A percentile compares a stretch with the other conserved stretches of the same genome.
phyloP scores from a whole-genome alignment of 2,888 invertebrate species.

The Lithophane semibrunnea region DNA sequence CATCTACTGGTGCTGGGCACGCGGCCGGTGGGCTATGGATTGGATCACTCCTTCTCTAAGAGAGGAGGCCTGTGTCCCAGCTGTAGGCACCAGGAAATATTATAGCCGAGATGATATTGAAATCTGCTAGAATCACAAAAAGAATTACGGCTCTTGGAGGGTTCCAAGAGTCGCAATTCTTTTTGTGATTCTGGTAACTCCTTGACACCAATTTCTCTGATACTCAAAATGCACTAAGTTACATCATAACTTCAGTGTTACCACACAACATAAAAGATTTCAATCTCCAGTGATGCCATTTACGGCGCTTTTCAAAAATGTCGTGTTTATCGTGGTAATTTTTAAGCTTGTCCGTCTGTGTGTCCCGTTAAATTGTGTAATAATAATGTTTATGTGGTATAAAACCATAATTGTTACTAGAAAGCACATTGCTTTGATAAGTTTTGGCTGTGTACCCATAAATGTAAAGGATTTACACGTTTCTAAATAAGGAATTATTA shows the following conservation, averaged over 20 bases:
- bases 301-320: slow-evolving; percentile 31
- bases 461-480: neutral
- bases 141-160: no score
- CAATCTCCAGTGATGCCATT: slow-evolving; percentile 49
- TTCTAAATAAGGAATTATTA: neutral
- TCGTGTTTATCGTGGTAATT: slow-evolving; percentile 14
- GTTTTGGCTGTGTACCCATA: neutral
- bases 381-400: slow-evolving; percentile 35
- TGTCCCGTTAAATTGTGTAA: slow-evolving; percentile 17
- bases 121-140: no score
- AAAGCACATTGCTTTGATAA: neutral
- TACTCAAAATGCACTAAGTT: slow-evolving; percentile 5
- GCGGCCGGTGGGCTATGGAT: no score
- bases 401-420: slow-evolving; percentile 10
- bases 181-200: neutral
- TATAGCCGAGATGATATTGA: no score
- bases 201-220: slow-evolving; percentile 26
- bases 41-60: neutral
- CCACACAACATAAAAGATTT: slow-evolving; percentile 45
- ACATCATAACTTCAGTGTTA: slow-evolving; percentile 32
- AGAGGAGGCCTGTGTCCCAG: neutral
- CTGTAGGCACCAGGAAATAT: no score
- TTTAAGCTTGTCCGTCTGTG: slow-evolving; percentile 7
- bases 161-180: no score
- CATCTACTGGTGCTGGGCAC: no score